Percentiles rank a stretch among this genome's conserved stretches.
Conservation (phyloP, 1,140 invertebrate genomes). For the Bombyx mori region ASM3026992v2 NC_085131.1:5658501-5659000, state of each 20-base stretch:
- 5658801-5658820: neutral
- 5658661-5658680: slow-evolving; percentile 32
- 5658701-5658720: slow-evolving; percentile 42
- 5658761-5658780: slow-evolving; percentile 7
- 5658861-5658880: neutral
- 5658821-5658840: slow-evolving; percentile 13
- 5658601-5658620: slow-evolving; percentile 35
- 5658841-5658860: slow-evolving; percentile 8
- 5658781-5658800: slow-evolving; percentile 1
- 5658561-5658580: slow-evolving; percentile 50
- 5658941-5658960: no score
- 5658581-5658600: slow-evolving; percentile 36
- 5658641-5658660: slow-evolving; percentile 29
- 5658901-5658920: neutral
- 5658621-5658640: slow-evolving; percentile 47
- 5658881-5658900: slow-evolving; percentile 9
- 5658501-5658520: slow-evolving; percentile 24
- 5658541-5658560: slow-evolving; percentile 39
- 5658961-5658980: no score
- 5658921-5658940: neutral
- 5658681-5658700: slow-evolving; percentile 30
- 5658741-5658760: slow-evolving; percentile 10
- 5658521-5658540: slow-evolving; percentile 31
- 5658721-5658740: slow-evolving; percentile 29
- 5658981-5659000: slow-evolving; percentile 33